Evolutionary conservation across 2,888 invertebrate genomes (phyloP).

Genomic region (Hyposoter didymator): DNA sequence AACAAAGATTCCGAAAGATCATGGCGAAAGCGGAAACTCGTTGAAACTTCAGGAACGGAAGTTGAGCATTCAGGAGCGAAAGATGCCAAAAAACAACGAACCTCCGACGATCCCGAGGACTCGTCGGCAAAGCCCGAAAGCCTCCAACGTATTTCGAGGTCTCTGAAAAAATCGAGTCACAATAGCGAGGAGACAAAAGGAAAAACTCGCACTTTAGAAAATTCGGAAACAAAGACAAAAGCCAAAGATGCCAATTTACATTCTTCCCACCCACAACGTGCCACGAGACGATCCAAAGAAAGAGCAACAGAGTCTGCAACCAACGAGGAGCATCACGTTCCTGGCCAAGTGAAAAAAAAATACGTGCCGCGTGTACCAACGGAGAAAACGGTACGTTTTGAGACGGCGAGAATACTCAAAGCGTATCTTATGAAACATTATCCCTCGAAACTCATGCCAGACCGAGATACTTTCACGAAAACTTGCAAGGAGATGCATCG

Average conservation of each 20-base stretch:
- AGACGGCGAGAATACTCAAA: conserved; percentile 76
- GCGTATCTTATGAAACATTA: conserved; percentile 78
- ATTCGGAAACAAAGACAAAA: neutral
- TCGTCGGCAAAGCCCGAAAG: neutral
- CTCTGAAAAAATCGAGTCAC: conserved; percentile 1
- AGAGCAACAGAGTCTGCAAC: conserved; percentile 25
- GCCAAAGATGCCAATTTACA: neutral
- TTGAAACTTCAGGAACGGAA: neutral
- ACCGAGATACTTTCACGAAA: conserved; percentile 76
- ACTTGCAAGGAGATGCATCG: conserved; percentile 78
- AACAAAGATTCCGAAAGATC: conserved; percentile 5
- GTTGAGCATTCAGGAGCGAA: conserved; percentile 8
- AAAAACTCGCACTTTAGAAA: neutral
- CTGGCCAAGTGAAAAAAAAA: conserved; percentile 47
- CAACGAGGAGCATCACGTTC: conserved; percentile 35
- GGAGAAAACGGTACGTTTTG: conserved; percentile 73
- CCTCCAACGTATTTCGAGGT: neutral
- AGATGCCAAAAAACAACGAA: conserved; percentile 21
- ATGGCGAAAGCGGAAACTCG: conserved; percentile 37
- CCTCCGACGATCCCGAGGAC: neutral
- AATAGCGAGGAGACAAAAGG: neutral
- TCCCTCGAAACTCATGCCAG: conserved; percentile 77
- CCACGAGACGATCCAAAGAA: conserved; percentile 18
- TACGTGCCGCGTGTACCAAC: conserved; percentile 65
- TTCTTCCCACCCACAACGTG: neutral